phyloP scores from a whole-genome alignment of 2,888 invertebrate genomes.

The Bruchidius siliquastri region DNA sequence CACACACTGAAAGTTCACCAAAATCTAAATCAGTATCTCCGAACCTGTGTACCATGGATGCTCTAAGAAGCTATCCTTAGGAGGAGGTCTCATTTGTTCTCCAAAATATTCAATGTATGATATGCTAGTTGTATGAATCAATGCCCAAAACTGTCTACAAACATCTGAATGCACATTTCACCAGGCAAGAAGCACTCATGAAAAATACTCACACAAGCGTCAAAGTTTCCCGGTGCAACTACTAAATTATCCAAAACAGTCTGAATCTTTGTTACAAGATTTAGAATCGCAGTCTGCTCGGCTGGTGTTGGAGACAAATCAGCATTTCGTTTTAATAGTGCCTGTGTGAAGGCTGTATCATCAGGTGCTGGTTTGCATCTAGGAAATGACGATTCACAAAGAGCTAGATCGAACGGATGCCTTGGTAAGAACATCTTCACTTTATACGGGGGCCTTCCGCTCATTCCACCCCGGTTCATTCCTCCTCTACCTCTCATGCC shows the following conservation, averaged over 20 bases:
- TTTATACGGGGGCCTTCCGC: slow-evolving; percentile 61
- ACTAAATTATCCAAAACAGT: slow-evolving; percentile 90
- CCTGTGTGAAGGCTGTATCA: slow-evolving; percentile 82
- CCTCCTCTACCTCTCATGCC: slow-evolving; percentile 59
- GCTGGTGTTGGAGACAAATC: slow-evolving; percentile 87
- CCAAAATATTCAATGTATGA: too few species aligned
- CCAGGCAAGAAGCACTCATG: too few species aligned
- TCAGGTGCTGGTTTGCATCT: slow-evolving; percentile 76
- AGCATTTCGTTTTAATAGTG: slow-evolving; percentile 83
- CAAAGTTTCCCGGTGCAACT: slow-evolving; percentile 89
- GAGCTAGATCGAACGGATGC: slow-evolving; percentile 81
- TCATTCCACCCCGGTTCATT: slow-evolving; percentile 60
- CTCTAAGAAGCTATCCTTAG: too few species aligned
- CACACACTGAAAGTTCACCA: too few species aligned
- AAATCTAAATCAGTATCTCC: too few species aligned
- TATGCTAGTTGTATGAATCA: too few species aligned
- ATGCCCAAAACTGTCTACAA: too few species aligned
- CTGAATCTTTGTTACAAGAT: slow-evolving; percentile 93
- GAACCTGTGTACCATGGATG: too few species aligned
- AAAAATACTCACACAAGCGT: slow-evolving; percentile 79
- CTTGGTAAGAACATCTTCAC: slow-evolving; percentile 63
- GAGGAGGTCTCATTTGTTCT: too few species aligned
- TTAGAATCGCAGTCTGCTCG: slow-evolving; percentile 89
- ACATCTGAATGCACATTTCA: too few species aligned
- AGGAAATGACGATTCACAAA: slow-evolving; percentile 87